A percentile compares a stretch with the other conserved stretches of the same genome.
phyloP scores from a whole-genome alignment of 2,888 invertebrate species.

The Hybos culiciformis region DNA sequence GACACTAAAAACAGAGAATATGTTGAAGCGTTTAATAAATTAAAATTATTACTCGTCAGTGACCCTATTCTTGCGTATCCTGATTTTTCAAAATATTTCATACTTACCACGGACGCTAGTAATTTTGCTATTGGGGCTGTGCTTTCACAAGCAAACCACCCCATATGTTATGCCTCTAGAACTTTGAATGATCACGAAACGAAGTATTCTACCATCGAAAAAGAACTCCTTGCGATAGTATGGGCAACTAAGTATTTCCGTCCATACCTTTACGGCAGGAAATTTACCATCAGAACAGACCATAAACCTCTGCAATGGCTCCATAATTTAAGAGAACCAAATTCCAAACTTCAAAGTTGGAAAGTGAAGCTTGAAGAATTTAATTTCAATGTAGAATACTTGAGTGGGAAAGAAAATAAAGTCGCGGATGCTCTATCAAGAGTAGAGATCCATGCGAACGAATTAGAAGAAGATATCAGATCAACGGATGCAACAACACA shows the following conservation, averaged over 20 bases:
- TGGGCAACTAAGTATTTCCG: slow-evolving; percentile 8
- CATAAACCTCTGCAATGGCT: slow-evolving; percentile 6
- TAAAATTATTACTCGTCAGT: neutral
- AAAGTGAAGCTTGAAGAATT: too few relatives aligned
- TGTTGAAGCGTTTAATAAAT: neutral
- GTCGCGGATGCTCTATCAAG: too few relatives aligned
- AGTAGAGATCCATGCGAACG: too few relatives aligned
- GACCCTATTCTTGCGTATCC: slow-evolving; percentile 4
- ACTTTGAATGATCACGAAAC: slow-evolving; percentile 7
- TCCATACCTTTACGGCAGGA: slow-evolving; percentile 7
- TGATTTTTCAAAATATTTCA: slow-evolving; percentile 7
- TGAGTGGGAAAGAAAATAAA: too few relatives aligned
- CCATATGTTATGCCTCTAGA: slow-evolving; percentile 4
- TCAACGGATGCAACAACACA: too few relatives aligned
- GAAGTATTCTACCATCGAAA: slow-evolving; percentile 7
- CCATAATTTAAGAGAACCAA: too few relatives aligned
- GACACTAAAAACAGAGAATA: slow-evolving; percentile 4
- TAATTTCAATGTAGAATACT: too few relatives aligned
- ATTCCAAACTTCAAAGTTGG: too few relatives aligned
- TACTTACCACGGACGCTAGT: slow-evolving; percentile 7
- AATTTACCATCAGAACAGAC: slow-evolving; percentile 6
- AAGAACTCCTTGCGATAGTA: slow-evolving; percentile 7
- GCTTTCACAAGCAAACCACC: slow-evolving; percentile 4
- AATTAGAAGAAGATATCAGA: too few relatives aligned
- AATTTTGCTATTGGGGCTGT: slow-evolving; percentile 6